Base-by-base conservation (phyloP, 1,140 invertebrate species). In the Leptinotarsa defecta region DNA sequence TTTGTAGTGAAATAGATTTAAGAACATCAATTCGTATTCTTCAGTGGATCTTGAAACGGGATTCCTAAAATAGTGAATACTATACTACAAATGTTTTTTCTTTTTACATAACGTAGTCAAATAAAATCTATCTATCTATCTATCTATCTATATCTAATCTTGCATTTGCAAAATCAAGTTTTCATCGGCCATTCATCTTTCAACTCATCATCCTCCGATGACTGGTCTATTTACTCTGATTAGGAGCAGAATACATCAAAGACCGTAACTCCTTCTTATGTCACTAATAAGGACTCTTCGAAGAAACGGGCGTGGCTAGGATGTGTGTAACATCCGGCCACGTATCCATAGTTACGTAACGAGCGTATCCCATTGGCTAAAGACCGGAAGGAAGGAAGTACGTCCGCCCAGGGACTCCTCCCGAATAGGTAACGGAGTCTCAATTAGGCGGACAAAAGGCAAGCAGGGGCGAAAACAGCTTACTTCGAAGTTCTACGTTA, bases 351-450 rank as follows among this genome's bases (percentile, higher is more conserved):
- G 71, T 73, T 73, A 73, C 71, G 71, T 73, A 73, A 73, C 34
- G 17, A 64, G 71, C 62, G 17, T 49, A 34, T 73, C 24, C 48
- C 71, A 79, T 79, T 79, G 78, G 78, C 71, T 76, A 79, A 79
- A 77, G 19, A 76, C 76, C 78, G 78, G 78, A 79, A 79, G 78
- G 76, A 79, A 77, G 78, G 76, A 77, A 77, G 71, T 22, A 52
- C 64, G 43, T 76, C 74, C 78, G 73, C 76, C 76, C 68, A 52
- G 48, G 49, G 15, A 24, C 65, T 20, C 65, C 22, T 15, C 73
- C 48, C 34, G 20, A 22, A 52, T 70, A 78, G 76, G 76, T 77
- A 74, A 77, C 73, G 64, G 63, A 62, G 69, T 65, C 68, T 77
- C 76, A 68, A 77, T 77, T 77, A 77, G 20, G 24, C 49, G 13